phyloP scores from a whole-genome alignment of 2,888 invertebrate species.

The Plemyria rubiginata region DNA sequence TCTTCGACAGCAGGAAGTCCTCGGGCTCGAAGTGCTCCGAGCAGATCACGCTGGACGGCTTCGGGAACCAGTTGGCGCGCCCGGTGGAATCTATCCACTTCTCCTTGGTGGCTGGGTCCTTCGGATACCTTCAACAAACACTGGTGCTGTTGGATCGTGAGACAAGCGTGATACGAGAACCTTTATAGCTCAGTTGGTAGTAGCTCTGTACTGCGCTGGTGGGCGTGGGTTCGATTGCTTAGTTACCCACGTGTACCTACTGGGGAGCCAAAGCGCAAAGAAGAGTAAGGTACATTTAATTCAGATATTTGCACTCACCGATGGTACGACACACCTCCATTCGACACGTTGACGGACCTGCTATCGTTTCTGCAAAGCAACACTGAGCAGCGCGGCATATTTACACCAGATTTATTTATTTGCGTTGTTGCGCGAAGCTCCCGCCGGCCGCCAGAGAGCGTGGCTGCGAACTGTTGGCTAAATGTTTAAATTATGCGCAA shows the following conservation, averaged over 20 bases:
- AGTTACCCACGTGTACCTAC: no score
- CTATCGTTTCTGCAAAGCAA: conserved; percentile 26
- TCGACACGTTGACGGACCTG: conserved; percentile 13
- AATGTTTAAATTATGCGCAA: conserved; percentile 16
- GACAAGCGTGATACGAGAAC: no score
- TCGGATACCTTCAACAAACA: conserved; percentile 20
- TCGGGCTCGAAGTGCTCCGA: conserved; percentile 23
- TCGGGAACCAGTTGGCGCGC: conserved; percentile 26
- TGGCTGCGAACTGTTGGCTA: conserved; percentile 9
- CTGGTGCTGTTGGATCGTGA: background rate
- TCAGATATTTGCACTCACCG: conserved; percentile 16
- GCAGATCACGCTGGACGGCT: conserved; percentile 16
- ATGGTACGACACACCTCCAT: conserved; percentile 31
- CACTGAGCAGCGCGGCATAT: conserved; percentile 25
- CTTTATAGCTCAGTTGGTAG: no score
- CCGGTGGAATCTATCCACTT: conserved; percentile 30
- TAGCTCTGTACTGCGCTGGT: no score
- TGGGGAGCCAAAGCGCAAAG: no score
- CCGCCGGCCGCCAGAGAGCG: background rate
- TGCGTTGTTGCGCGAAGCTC: background rate
- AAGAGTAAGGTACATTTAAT: no score
- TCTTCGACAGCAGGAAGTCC: conserved; percentile 16
- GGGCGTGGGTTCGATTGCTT: no score
- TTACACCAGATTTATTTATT: no score
- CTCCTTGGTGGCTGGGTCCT: conserved; percentile 20